Conservation (phyloP, 2,888 invertebrate genomes). For the Eilema depressum region DNA sequence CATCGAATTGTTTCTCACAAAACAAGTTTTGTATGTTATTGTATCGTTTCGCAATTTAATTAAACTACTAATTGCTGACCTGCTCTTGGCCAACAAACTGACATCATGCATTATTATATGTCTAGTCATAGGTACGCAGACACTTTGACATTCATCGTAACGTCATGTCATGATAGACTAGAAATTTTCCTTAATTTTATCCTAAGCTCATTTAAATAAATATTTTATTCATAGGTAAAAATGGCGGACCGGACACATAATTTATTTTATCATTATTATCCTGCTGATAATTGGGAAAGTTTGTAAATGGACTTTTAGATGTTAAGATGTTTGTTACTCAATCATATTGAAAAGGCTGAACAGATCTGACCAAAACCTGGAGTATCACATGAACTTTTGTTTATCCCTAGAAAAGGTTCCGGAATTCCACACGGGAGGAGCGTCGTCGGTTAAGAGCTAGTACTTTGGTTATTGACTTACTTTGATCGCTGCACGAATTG, state of each 20-base stretch:
- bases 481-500: constrained; percentile 61
- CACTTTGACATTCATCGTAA: background rate
- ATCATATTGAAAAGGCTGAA: too few species aligned
- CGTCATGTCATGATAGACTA: background rate
- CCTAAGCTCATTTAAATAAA: background rate
- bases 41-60: background rate
- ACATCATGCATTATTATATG: background rate
- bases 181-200: background rate
- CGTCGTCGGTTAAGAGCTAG: too few species aligned
- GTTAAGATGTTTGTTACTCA: too few species aligned
- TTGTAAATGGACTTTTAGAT: too few species aligned
- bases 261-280: too few species aligned
- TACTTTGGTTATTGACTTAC: constrained; percentile 45
- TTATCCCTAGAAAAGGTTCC: too few species aligned
- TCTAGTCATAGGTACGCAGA: background rate
- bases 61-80: background rate
- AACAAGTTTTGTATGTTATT: background rate
- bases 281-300: too few species aligned
- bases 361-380: too few species aligned
- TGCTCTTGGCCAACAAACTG: background rate
- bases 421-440: too few species aligned
- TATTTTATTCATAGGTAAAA: background rate
- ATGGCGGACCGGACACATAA: too few species aligned
- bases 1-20: background rate
- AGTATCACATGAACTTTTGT: too few species aligned